phyloP scores from a whole-genome alignment of 2,888 invertebrate species.

The Dryadula phaetusa region DNA sequence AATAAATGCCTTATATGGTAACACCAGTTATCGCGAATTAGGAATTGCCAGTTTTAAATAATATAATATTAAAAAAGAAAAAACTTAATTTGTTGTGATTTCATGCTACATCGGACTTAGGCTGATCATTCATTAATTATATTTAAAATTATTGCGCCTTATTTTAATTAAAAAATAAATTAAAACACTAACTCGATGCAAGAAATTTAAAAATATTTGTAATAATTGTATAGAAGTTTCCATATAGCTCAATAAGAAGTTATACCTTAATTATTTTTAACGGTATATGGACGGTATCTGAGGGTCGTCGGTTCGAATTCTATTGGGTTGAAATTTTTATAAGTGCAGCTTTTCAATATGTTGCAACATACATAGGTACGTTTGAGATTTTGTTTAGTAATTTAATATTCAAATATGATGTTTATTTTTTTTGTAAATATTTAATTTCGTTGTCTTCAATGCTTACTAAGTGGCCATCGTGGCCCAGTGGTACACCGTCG shows the following conservation, averaged over 20 bases:
- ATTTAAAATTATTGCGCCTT: conserved; percentile 8
- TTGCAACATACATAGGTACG: neutral
- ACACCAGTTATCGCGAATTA: conserved; percentile 13
- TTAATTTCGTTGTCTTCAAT: neutral
- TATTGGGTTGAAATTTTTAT: neutral
- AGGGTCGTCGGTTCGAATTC: neutral
- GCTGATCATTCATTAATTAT: neutral
- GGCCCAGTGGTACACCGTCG: no score
- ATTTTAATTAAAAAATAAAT: conserved; percentile 3
- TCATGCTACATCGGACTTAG: conserved; percentile 25
- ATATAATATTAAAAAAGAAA: conserved; percentile 2
- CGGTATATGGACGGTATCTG: neutral
- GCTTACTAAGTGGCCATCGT: no score
- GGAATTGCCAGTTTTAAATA: conserved; percentile 25
- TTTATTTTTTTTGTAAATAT: neutral
- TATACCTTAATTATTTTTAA: no score
- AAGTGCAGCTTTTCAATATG: neutral
- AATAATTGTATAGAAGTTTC: neutral
- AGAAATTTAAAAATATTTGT: neutral
- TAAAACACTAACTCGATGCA: neutral
- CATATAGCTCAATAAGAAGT: neutral
- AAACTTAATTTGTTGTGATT: conserved; percentile 38
- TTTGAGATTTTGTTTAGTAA: neutral
- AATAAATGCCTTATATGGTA: conserved; percentile 8
- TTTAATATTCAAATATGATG: neutral